phyloP scores from a whole-genome alignment of 1,140 invertebrate species.

The Cotesia vestalis region DNA sequence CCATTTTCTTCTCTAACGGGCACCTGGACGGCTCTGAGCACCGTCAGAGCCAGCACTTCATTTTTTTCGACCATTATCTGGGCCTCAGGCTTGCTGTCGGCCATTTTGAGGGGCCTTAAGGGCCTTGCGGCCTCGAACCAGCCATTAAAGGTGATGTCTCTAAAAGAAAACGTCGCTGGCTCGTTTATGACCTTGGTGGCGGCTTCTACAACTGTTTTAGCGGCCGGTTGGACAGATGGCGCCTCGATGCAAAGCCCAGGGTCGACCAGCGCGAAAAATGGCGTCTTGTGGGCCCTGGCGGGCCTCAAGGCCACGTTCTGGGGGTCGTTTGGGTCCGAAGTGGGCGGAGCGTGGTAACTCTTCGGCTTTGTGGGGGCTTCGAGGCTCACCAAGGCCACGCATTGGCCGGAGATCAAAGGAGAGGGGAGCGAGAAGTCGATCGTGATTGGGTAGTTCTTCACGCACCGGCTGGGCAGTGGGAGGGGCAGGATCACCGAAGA shows the following conservation, averaged over 20 bases:
- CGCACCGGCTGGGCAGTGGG: conserved; percentile 52
- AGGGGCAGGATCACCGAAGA: conserved; percentile 46
- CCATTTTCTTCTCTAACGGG: conserved; percentile 63
- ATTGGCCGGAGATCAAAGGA: background rate
- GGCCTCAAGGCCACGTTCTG: conserved; percentile 45
- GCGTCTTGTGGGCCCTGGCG: too few relatives aligned
- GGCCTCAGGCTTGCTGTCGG: conserved; percentile 28
- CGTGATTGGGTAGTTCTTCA: conserved; percentile 52
- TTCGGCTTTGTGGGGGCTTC: conserved; percentile 29
- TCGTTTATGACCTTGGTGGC: conserved; percentile 55
- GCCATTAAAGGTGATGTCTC: conserved; percentile 51
- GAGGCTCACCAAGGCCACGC: background rate
- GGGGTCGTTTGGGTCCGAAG: conserved; percentile 61
- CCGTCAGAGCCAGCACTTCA: conserved; percentile 53
- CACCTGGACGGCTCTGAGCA: conserved; percentile 59
- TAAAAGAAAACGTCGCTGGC: conserved; percentile 52
- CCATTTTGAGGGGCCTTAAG: conserved; percentile 34
- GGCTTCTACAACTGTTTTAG: conserved; percentile 24
- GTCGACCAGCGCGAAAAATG: too few relatives aligned
- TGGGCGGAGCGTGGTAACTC: conserved; percentile 25
- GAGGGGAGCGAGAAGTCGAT: conserved; percentile 57
- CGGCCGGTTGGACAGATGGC: too few relatives aligned
- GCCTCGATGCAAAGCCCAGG: too few relatives aligned
- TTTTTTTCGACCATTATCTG: conserved; percentile 42
- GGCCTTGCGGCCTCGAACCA: conserved; percentile 53